Percentiles rank a stretch among this genome's conserved stretches.
phyloP scores from a whole-genome alignment of 1,140 invertebrate species.

The Coptotermes formosanus region DNA sequence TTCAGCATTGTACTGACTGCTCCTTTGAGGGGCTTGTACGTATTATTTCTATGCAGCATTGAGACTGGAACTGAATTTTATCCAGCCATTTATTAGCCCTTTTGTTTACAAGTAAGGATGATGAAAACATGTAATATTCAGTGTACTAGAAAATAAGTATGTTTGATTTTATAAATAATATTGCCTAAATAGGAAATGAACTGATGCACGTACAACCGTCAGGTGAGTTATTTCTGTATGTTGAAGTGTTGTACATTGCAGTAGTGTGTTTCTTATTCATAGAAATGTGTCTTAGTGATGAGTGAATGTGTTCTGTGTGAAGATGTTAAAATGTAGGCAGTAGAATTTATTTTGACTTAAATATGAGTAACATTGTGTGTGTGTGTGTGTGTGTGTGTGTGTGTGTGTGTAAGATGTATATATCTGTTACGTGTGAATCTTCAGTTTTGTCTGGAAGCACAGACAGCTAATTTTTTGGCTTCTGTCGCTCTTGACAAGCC shows the following conservation, averaged over 20 bases:
- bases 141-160: neutral
- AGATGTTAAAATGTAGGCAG: neutral
- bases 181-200: neutral
- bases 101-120: conserved; percentile 18
- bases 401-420: neutral
- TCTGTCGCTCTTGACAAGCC: neutral
- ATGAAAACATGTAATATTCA: neutral
- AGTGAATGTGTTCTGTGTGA: neutral
- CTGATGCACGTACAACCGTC: neutral
- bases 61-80: neutral
- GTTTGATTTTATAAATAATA: neutral
- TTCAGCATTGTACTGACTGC: neutral
- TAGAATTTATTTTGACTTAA: conserved; percentile 16
- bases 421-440: neutral
- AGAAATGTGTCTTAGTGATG: neutral
- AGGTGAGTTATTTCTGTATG: neutral
- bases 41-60: neutral
- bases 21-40: neutral
- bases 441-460: neutral
- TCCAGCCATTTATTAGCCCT: neutral
- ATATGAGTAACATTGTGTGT: neutral
- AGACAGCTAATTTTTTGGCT: neutral
- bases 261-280: neutral
- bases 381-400: neutral
- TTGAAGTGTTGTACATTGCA: conserved; percentile 12